These are phyloP conservation scores for Lepisosteus oculatus DNA, from an alignment of 2,113 vertebrate genomes.

Conservation along the genomic window DNA sequence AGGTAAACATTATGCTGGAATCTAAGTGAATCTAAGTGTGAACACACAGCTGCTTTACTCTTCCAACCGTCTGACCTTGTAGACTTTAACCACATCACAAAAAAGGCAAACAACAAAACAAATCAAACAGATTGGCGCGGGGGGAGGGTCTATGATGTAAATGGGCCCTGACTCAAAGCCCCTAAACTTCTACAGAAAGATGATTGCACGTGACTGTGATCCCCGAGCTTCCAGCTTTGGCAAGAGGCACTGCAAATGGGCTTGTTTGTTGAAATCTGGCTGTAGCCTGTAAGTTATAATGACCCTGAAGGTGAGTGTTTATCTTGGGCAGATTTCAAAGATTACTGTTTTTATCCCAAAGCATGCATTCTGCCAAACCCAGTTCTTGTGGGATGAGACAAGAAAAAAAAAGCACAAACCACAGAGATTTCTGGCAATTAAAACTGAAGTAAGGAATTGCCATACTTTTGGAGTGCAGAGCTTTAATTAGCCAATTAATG, in stretches of 20 bases:
- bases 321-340: conserved; percentile 30
- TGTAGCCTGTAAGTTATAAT: conserved; percentile 23
- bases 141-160: background rate
- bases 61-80: background rate
- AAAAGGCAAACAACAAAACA: background rate
- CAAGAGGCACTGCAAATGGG: conserved; percentile 14
- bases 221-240: background rate
- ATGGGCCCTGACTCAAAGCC: background rate
- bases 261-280: conserved; percentile 21
- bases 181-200: background rate
- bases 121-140: background rate
- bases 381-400: conserved; percentile 24
- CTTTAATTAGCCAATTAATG: conserved; percentile 39
- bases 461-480: conserved; percentile 16
- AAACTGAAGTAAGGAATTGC: conserved; percentile 24
- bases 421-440: conserved; percentile 15
- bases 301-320: conserved; percentile 27
- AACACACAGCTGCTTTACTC: conserved; percentile 14
- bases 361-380: conserved; percentile 23
- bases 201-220: background rate
- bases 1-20: conserved; percentile 11
- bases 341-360: conserved; percentile 9
- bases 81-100: conserved; percentile 7
- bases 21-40: conserved; percentile 12
- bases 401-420: conserved; percentile 13